Evolutionary conservation across 2,888 invertebrate species (phyloP), one percentile per base, ranked within the genome.

Genomic region (Phlogophora meticulosa): DNA sequence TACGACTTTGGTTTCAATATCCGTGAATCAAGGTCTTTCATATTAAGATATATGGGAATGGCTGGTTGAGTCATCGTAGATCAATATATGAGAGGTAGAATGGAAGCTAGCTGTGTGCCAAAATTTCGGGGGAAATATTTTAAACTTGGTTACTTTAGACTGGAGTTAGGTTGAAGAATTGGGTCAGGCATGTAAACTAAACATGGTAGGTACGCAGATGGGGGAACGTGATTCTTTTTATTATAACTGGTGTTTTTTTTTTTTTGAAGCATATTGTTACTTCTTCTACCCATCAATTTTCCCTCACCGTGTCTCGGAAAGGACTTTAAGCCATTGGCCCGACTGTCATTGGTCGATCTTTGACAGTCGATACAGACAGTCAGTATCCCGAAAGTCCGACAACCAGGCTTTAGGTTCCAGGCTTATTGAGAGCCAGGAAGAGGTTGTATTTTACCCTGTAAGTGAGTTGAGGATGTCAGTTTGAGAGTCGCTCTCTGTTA

Each of bases 11-110:
- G 76, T 72, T 81, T 82, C 83, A 82, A 81, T 82, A 82, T 82
- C 81, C 76, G 78, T 81, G 81, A 83, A 80, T 84, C 79, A 81
- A 74, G 72, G 71, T 78, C 76, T 76, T 72, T 65, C 70, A 60
- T 78, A 81, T 81, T 83, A 76, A 83, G 81, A 84, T 84, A 73
- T 80, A 81, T 82, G 80, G 63, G 65, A 53, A 69, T 63, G 42
- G 78, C 24, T 55, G 38, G 55, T 60, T 73, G 78, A 69, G 55
- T 80, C 83, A 78, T 65, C 75, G 70, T 76, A 80, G 62, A 78
- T 81, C 81, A 78, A 75, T 82, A 70, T 75, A 46, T 58, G 64
- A n/a, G 61, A 38, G 53, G 58, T 59, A 56, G 63, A 66, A 79
- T 77, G 42, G 67, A 73, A 56, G 24, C 46, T 22, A 62, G 55